Evolutionary conservation across 64 coral and sea anemone genomes (phyloP), one percentile per base, ranked within the genome.

Genomic region (Acropora tenuis): DNA sequence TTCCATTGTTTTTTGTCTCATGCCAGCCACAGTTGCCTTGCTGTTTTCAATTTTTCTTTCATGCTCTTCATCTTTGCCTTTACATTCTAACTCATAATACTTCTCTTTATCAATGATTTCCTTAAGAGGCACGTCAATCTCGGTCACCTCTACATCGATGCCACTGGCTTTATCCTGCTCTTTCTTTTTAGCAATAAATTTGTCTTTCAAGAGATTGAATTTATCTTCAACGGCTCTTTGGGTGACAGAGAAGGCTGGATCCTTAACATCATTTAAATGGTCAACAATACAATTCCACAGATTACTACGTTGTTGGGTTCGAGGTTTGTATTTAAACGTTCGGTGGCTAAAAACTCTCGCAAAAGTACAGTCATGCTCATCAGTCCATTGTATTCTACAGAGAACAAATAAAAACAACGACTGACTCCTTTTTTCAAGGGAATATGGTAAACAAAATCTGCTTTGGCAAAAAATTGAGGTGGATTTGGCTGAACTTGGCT

Each of bases 1-100:
- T 88, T 88, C 86, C 86, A 88, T 88, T 58, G 71, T 73, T 88
- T 77, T 88, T 76, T 88, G 86, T n/a, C 86, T 1, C 86, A 88
- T 77, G 77, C 43, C 86, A 52, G 86, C 86, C 72, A 48, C 86
- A 88, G 87, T 89, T 30, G 73, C 87, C 73, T 77, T 89, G 50
- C 86, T 53, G 15, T 89, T 77, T 58, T 75, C 74, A 76, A 77
- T 76, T 77, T 89, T 89, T 60, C 84, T 89, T 89, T 89, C 71
- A 50, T 78, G 87, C 50, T 78, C 87, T 89, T 89, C 73, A 77
- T 89, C 87, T 89, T 60, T 89, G 30, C 61, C 74, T 74, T 77
- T 89, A 89, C 13, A 59, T 89, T 89, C 87, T 89, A 40, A 77
- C 30, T 89, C 73, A 60, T 77, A 60, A 89, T 76, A 89, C 87